Base-by-base conservation (phyloP, 2,113 vertebrate species). In the Notarius lentiginosus region DNA sequence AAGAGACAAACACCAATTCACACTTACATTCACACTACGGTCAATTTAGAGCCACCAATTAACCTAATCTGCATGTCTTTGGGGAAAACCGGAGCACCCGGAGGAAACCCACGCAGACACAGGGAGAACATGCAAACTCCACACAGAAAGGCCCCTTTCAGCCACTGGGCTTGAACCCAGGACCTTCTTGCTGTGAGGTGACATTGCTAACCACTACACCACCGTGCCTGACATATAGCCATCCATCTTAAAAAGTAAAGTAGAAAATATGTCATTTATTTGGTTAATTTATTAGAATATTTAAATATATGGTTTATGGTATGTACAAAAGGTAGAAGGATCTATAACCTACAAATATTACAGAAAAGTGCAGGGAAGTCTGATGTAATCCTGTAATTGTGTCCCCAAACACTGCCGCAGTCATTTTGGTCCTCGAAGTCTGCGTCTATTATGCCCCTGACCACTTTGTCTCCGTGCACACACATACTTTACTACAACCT, bases 401-500 rank as follows among this genome's bases (percentile, higher is more conserved):
- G 15, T 34, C 20, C 11, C 53, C 12, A 73, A 68, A 17, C 20
- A 51, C 51, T 66, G 41, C 14, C 4, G n/a, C 90, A 92, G 92
- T 93, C 90, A 93, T 84, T 93, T 93, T 18, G 95, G 95, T n/a
- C 92, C 96, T 56, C 89, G 84, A 24, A 20, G 22, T 84, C 82
- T 88, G 68, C 95, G 89, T 88, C 93, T 91, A n/a, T 87, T 82
- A 70, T 93, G 89, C 0, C 82, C 92, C 1, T 94, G 87, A 0
- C 82, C 20, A 0, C 83, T 20, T 0, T 96, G 96, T 24, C 93
- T 94, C 82, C 87, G 93, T 1, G 92, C 89, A 79, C 98, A 99
- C 86, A 96, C 96, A 88, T 97, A 95, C 79, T 96, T 98, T 77
- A 95, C 94, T 55, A 96, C 93, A 1, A 97, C 92, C 27, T 95